A percentile compares a stretch with the other conserved stretches of the same genome.
phyloP scores from a whole-genome alignment of 2,888 invertebrate genomes.

The Phyllotreta striolata region DNA sequence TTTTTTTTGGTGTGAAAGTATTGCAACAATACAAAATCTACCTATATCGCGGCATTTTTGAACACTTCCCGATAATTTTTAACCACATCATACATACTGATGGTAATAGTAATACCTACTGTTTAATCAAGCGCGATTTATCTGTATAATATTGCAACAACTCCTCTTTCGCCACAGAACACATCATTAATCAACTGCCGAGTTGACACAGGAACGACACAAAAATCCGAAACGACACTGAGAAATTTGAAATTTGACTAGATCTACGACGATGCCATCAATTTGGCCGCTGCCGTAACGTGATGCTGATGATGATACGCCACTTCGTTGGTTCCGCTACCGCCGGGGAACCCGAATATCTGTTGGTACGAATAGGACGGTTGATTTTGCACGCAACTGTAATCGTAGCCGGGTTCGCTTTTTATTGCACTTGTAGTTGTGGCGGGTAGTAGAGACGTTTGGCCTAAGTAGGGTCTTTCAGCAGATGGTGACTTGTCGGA shows the following conservation, averaged over 20 bases:
- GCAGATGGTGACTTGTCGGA: conserved; percentile 47
- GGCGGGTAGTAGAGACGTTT: conserved; percentile 65
- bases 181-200: neutral
- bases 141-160: no score
- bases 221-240: neutral
- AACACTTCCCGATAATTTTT: no score
- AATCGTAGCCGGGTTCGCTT: conserved; percentile 61
- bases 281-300: conserved; percentile 83
- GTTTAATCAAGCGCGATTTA: no score
- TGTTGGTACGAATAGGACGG: conserved; percentile 64
- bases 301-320: conserved; percentile 87
- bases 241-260: neutral
- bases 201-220: neutral
- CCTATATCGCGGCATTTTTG: no score
- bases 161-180: neutral
- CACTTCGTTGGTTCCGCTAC: conserved; percentile 62
- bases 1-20: no score
- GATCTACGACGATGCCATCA: conserved; percentile 81
- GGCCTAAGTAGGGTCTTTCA: conserved; percentile 65
- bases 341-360: conserved; percentile 63
- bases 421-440: conserved; percentile 59
- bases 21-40: no score
- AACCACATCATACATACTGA: no score
- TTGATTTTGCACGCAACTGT: conserved; percentile 60
- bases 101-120: no score